Conservation (phyloP, 2,113 vertebrate genomes). For the Seriola aureovittata region DNA sequence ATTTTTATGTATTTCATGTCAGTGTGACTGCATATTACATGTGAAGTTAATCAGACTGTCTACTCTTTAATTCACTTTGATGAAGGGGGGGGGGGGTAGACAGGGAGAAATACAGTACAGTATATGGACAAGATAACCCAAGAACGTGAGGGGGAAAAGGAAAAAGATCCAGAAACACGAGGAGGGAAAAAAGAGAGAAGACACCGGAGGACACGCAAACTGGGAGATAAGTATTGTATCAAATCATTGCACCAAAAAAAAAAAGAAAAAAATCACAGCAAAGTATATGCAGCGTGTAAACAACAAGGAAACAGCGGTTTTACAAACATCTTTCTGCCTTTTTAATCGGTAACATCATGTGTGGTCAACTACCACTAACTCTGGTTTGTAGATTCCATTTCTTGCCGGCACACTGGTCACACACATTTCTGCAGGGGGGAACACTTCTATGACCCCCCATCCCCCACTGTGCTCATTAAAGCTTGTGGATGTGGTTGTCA, state of each 20-base stretch:
- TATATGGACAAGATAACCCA: constrained; percentile 34
- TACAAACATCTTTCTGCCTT: background rate
- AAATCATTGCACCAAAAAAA: background rate
- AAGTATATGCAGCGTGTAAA: background rate
- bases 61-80: constrained; percentile 74
- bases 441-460: background rate
- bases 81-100: constrained; percentile 16
- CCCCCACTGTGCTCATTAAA: background rate
- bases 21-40: constrained; percentile 59
- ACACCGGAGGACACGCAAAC: background rate
- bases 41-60: constrained; percentile 69
- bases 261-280: background rate
- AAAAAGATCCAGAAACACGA: background rate
- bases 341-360: background rate
- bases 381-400: background rate
- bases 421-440: background rate
- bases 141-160: background rate
- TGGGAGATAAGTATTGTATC: background rate
- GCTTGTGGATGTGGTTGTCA: background rate
- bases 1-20: constrained; percentile 73
- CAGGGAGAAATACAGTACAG: constrained; percentile 23
- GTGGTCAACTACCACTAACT: background rate
- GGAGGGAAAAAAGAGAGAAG: background rate
- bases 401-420: background rate
- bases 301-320: background rate